Evolutionary conservation across 2,888 invertebrate genomes (phyloP).

Genomic region (Cephus pulcher): DNA sequence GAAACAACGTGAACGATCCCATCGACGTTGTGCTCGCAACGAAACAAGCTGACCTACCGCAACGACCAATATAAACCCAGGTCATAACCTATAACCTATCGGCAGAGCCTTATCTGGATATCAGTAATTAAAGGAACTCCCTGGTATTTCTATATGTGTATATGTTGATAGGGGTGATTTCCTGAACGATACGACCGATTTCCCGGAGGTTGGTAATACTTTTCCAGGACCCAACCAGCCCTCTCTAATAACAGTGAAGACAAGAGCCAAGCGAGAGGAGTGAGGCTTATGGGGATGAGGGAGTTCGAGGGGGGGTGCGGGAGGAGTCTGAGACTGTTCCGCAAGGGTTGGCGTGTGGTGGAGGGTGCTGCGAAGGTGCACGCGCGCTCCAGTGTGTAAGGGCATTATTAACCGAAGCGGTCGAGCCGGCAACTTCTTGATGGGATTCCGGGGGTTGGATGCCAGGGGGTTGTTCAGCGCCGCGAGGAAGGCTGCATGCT

Average conservation of each 20-base stretch:
- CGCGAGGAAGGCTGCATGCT: conserved; percentile 12
- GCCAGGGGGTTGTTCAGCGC: conserved; percentile 12
- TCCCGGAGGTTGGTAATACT: background rate
- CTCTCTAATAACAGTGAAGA: conserved; percentile 5
- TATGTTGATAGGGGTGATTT: background rate
- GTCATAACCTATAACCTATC: conserved; percentile 34
- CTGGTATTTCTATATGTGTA: background rate
- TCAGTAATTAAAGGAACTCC: background rate
- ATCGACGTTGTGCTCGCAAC: background rate
- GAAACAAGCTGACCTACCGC: conserved; percentile 42
- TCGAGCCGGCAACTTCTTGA: conserved; percentile 45
- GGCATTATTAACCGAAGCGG: conserved; percentile 49
- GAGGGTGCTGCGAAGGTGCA: background rate
- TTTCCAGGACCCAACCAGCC: background rate
- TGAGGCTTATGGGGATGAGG: conserved; percentile 11
- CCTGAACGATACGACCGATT: background rate
- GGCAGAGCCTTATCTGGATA: background rate
- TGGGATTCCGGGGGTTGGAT: conserved; percentile 41
- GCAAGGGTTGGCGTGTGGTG: conserved; percentile 6
- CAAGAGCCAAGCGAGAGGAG: background rate
- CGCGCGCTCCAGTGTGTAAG: conserved; percentile 13
- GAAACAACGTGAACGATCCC: background rate
- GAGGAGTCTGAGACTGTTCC: background rate
- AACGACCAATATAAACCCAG: conserved; percentile 36
- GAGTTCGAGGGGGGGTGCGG: background rate